phyloP scores from a whole-genome alignment of 2,113 vertebrate species.

The Mugil cephalus region DNA sequence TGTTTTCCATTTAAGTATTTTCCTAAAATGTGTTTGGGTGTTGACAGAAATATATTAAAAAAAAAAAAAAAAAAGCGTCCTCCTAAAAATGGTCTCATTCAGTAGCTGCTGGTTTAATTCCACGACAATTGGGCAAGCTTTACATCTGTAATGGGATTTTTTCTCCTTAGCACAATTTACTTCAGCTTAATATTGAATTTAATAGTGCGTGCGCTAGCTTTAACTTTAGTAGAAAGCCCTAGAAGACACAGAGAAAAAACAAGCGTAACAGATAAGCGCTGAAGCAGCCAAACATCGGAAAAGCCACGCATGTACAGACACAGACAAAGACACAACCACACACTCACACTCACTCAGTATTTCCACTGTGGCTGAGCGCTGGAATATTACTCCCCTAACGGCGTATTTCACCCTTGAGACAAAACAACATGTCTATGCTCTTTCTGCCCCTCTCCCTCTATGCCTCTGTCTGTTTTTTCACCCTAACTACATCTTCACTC shows the following conservation, averaged over 20 bases:
- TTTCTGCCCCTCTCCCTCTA: constrained; percentile 35
- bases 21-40: neutral
- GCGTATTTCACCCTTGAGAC: constrained; percentile 61
- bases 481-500: constrained; percentile 53
- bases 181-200: neutral
- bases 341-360: constrained; percentile 55
- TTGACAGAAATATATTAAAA: too few species aligned
- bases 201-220: neutral
- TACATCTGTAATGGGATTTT: too few species aligned
- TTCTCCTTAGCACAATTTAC: too few species aligned
- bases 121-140: neutral
- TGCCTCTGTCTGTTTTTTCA: constrained; percentile 25
- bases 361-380: constrained; percentile 68
- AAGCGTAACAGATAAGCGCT: constrained; percentile 9
- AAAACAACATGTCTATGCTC: constrained; percentile 78
- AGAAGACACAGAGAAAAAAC: constrained; percentile 1
- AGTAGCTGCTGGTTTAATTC: neutral
- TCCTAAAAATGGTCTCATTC: neutral
- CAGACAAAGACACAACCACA: constrained; percentile 50
- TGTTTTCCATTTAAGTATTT: too few species aligned
- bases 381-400: constrained; percentile 68
- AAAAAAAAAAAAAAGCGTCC: neutral
- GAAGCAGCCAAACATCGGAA: constrained; percentile 27
- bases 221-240: neutral
- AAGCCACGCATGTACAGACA: constrained; percentile 33